Base-by-base conservation (phyloP, 2,113 vertebrate genomes). In the Potamarius usumacintae region DNA sequence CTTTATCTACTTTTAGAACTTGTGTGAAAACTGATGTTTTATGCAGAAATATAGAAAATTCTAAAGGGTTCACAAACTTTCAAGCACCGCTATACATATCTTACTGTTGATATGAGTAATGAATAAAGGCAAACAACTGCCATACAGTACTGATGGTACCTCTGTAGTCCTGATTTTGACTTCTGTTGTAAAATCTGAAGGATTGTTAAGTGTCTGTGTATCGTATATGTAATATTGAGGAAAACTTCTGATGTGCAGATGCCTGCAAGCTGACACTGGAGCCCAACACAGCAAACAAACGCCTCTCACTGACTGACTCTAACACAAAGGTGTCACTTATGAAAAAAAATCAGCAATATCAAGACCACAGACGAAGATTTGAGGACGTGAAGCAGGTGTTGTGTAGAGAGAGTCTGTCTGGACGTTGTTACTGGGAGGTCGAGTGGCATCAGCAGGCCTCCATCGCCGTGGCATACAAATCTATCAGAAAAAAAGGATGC, bases 351-450 rank as follows among this genome's bases (percentile, higher is more conserved):
- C 58, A 78, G 15, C 22, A 0, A 30, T 63, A 8, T 65, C 42
- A 12, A n/a, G 8, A 63, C 8, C 2, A 65, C 48, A 86, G 60
- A 77, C 34, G 14, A 42, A 79, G 74, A 86, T 85, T 85, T 77
- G 30, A 62, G 30, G 60, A 55, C 10, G 5, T 0, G n/a, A 63
- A 14, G 0, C 85, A 86, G 50, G 85, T 79, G 42, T 7, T 86
- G 5, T 79, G 57, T 78, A 55, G 1, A 2, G 85, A 86, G 48
- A 20, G 17, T 52, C 42, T 86, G 58, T 86, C 12, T 86, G 85
- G n/a, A 27, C 85, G 85, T 42, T 78, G 85, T 30, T 86, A 86
- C 42, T 86, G 85, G 85, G 85, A 86, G n/a, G 74, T 50, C 14
- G 48, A 65, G 7, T 77, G 72, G 85, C 15, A 10, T 65, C 10